These are phyloP conservation scores for Saccopteryx bilineata DNA, from an alignment of 2,113 vertebrate species.

Conservation along the genomic window DNA sequence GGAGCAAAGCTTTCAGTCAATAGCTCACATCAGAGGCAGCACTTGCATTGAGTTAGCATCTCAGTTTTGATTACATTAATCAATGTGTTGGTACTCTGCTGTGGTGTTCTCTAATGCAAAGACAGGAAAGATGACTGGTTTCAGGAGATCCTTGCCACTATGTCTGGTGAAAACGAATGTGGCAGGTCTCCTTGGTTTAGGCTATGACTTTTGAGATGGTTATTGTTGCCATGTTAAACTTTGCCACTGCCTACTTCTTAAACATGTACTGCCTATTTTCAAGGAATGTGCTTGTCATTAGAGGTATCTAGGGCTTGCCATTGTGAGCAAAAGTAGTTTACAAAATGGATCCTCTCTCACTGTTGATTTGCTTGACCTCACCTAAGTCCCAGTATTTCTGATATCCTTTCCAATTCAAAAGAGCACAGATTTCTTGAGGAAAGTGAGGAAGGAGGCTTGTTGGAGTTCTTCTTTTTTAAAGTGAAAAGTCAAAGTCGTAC, in stretches of 20 bases:
- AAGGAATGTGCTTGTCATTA: background rate
- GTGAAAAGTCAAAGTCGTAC: background rate
- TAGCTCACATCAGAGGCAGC: background rate
- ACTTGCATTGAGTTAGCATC: background rate
- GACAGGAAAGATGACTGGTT: background rate
- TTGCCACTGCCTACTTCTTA: background rate
- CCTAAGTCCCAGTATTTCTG: background rate
- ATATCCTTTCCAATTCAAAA: background rate
- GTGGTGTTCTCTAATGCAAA: background rate
- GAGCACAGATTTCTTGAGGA: background rate
- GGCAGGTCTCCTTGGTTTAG: background rate
- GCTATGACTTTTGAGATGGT: background rate
- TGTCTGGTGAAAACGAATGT: background rate
- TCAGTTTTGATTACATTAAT: background rate
- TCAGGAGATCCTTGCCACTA: background rate
- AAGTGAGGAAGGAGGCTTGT: background rate
- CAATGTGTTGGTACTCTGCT: background rate
- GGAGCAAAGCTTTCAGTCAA: background rate
- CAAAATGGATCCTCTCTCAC: background rate
- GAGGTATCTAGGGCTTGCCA: background rate
- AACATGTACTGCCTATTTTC: background rate
- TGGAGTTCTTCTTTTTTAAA: background rate
- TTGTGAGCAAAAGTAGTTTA: background rate
- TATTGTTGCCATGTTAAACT: background rate
- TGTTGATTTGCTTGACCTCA: background rate